Percentiles rank a stretch among this genome's conserved stretches.
These are phyloP conservation scores for Eretmocerus hayati DNA, from an alignment of 2,888 invertebrate genomes.

Conservation along the genomic window DNA sequence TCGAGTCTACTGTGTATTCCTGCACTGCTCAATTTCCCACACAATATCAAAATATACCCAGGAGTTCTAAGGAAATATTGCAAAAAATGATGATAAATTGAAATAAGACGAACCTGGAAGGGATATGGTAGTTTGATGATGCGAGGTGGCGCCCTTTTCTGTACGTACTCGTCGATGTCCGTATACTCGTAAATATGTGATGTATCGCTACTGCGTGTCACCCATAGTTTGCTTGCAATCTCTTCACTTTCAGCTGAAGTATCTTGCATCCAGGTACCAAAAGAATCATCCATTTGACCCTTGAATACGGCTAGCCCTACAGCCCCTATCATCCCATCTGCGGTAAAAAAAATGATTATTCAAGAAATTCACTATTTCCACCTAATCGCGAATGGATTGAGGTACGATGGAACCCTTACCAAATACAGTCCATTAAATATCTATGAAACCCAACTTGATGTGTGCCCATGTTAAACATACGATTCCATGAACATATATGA, in stretches of 20 bases:
- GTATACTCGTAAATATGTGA: constrained; percentile 70
- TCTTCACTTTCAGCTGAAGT: constrained; percentile 51
- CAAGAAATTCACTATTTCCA: too few relatives aligned
- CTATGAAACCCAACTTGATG: too few relatives aligned
- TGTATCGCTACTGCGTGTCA: constrained; percentile 71
- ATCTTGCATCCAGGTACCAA: constrained; percentile 84
- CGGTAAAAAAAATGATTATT: too few relatives aligned
- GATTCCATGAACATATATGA: too few relatives aligned
- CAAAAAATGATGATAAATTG: neutral
- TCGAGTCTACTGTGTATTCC: too few relatives aligned
- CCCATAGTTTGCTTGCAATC: constrained; percentile 70
- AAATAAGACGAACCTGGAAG: constrained; percentile 50
- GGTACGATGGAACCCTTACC: too few relatives aligned
- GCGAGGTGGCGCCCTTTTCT: constrained; percentile 51
- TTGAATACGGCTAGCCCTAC: constrained; percentile 92
- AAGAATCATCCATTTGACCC: constrained; percentile 64
- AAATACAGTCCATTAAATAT: too few relatives aligned
- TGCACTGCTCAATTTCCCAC: too few relatives aligned
- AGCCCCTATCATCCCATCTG: constrained; percentile 82
- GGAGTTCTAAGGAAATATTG: neutral
- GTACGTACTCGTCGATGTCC: constrained; percentile 55
- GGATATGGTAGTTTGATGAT: constrained; percentile 39
- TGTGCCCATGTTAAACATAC: too few relatives aligned
- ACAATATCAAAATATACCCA: too few relatives aligned
- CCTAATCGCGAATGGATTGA: too few relatives aligned